Conservation (phyloP, 2,888 invertebrate genomes). For the Prionchulus punctatus region DNA sequence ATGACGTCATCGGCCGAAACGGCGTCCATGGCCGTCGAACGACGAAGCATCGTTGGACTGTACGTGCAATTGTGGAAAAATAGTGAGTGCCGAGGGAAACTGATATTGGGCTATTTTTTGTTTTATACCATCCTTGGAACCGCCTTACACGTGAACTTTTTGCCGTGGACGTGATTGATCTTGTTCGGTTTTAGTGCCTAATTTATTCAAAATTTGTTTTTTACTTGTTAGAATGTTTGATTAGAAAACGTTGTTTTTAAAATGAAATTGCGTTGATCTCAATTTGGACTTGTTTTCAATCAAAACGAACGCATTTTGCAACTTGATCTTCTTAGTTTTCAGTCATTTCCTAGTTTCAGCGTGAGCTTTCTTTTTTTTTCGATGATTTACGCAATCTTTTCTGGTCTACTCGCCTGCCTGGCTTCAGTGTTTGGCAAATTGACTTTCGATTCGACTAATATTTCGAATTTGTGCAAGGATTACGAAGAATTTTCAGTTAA, state of each 20-base stretch:
- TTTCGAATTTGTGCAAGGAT: too few relatives aligned
- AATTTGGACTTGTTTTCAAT: not conserved
- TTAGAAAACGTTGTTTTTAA: not conserved
- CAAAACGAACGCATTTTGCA: not conserved
- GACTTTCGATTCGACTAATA: too few relatives aligned
- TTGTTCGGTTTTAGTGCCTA: not conserved
- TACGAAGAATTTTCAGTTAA: too few relatives aligned
- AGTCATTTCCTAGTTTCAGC: not conserved
- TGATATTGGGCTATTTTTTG: not conserved
- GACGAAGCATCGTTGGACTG: not conserved
- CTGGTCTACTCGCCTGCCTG: not conserved
- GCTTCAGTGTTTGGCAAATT: not conserved
- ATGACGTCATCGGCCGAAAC: not conserved
- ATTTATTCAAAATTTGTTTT: not conserved
- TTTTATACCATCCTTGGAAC: conserved; percentile 2
- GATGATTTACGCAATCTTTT: not conserved
- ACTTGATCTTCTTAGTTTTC: not conserved
- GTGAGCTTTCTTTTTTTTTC: not conserved
- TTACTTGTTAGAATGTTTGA: not conserved
- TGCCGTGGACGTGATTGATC: conserved; percentile 8
- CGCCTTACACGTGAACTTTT: conserved; percentile 5
- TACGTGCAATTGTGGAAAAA: not conserved
- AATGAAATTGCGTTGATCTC: not conserved
- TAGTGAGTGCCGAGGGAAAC: not conserved
- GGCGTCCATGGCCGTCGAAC: not conserved